A percentile compares a stretch with the other conserved stretches of the same genome.
Conservation (phyloP, 2,113 vertebrate species). For the Pseudorhombus dupliciocellatus region DNA sequence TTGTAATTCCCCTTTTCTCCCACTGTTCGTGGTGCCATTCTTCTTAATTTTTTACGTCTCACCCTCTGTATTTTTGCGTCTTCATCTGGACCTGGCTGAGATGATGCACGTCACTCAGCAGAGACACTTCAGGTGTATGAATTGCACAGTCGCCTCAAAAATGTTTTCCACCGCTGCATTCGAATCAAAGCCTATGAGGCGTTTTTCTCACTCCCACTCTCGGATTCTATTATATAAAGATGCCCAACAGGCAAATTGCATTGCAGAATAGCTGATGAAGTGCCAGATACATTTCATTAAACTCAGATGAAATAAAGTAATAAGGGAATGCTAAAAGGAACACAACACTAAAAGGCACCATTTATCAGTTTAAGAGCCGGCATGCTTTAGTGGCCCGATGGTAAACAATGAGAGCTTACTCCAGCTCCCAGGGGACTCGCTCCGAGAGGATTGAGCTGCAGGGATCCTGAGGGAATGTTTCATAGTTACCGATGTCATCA, state of each 20-base stretch:
- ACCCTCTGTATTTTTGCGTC: not conserved
- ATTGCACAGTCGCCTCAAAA: constrained; percentile 34
- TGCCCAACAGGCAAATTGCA: constrained; percentile 72
- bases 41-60: not conserved
- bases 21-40: not conserved
- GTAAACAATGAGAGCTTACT: constrained; percentile 66
- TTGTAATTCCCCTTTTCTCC: too few species aligned
- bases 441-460: not conserved
- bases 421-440: constrained; percentile 3
- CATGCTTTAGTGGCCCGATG: constrained; percentile 44
- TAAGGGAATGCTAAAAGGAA: constrained; percentile 71
- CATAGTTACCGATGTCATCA: constrained; percentile 21
- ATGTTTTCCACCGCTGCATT: constrained; percentile 52
- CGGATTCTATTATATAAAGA: constrained; percentile 64
- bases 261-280: constrained; percentile 71
- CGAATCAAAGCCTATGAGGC: constrained; percentile 38
- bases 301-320: constrained; percentile 76
- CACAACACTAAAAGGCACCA: constrained; percentile 60
- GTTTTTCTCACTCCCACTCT: constrained; percentile 12
- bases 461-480: not conserved
- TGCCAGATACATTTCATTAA: constrained; percentile 80
- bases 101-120: constrained; percentile 25
- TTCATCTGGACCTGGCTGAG: not conserved
- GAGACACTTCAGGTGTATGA: constrained; percentile 32
- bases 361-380: constrained; percentile 72